Base-by-base conservation (phyloP, 2,888 invertebrate genomes). In the Lithosia quadra region DNA sequence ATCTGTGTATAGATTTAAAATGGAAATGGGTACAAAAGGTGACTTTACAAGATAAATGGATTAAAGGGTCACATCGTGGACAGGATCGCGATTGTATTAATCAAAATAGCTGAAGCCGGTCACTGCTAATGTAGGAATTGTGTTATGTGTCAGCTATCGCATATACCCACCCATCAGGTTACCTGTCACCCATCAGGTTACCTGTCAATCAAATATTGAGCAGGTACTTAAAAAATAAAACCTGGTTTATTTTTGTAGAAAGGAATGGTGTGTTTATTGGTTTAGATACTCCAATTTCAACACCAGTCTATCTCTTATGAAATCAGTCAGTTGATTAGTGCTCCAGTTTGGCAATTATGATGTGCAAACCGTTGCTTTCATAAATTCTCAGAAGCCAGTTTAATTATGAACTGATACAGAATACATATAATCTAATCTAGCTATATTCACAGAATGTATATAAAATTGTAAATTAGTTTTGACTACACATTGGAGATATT, bases 31-130 rank as follows among this genome's bases (percentile, higher is more conserved):
- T 78, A 82, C 80, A 81, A 79, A 79, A 80, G 84, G 80, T 80
- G 80, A 88, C 83, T 87, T 84, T 82, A 88, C 88, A 88, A 83
- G 85, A 87, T 88, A 90, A 90, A 90, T 90, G 86, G 87, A 89
- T 91, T 88, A 90, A 84, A 85, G 86, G 89, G 86, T 88, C 83
- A 82, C 84, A 78, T 82, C 78, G 76, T 70, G 72, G 24, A 21
- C 22, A 56, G 55, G 72, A 78, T 75, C 84, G 79, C 81, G 82
- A 86, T 86, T 86, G 83, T 87, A 84, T 84, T 87, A 86, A 88
- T 89, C 83, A 86, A 80, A 81, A 80, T 80, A 75, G 74, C 78
- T 74, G 75, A 81, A 68, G 79, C 76, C 78, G 75, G 79, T 72
- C 73, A 77, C 83, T 74, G 84, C 83, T 88, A 90, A 92, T 91